A percentile compares a stretch with the other conserved stretches of the same genome.
These are phyloP conservation scores for Rhinogobio ventralis DNA, from an alignment of 2,797 vertebrate genomes.

Conservation along the genomic window DNA sequence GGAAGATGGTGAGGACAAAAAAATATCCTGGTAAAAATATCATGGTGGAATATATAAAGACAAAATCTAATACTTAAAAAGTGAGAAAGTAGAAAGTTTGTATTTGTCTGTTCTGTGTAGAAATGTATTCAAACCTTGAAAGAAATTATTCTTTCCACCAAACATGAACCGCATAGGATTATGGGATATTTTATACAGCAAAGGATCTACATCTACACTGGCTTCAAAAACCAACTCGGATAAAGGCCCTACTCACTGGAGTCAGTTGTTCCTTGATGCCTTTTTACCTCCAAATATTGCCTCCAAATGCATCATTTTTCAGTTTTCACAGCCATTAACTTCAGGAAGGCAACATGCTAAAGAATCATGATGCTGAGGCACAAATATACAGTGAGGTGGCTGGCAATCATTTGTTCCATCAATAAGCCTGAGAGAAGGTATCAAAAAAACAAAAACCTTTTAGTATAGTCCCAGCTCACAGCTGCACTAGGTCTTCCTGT, in stretches of 20 bases:
- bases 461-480: neutral
- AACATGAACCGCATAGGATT: neutral
- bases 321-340: neutral
- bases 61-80: neutral
- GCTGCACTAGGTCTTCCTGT: neutral
- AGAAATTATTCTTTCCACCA: neutral
- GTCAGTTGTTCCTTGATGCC: neutral
- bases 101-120: neutral
- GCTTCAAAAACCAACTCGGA: slow-evolving; percentile 1
- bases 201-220: slow-evolving; percentile 1
- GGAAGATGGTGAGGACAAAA: neutral
- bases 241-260: neutral
- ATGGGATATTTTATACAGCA: neutral
- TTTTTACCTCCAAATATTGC: neutral
- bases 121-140: neutral
- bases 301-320: neutral
- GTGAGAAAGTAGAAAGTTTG: neutral
- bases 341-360: neutral
- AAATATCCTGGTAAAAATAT: neutral
- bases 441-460: neutral
- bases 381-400: slow-evolving; percentile 2
- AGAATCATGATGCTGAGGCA: neutral
- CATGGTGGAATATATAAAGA: neutral
- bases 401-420: neutral
- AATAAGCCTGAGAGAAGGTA: neutral